These are phyloP conservation scores for Neodon shergylaensis DNA, from an alignment of 2,113 vertebrate species.

Conservation along the genomic window DNA sequence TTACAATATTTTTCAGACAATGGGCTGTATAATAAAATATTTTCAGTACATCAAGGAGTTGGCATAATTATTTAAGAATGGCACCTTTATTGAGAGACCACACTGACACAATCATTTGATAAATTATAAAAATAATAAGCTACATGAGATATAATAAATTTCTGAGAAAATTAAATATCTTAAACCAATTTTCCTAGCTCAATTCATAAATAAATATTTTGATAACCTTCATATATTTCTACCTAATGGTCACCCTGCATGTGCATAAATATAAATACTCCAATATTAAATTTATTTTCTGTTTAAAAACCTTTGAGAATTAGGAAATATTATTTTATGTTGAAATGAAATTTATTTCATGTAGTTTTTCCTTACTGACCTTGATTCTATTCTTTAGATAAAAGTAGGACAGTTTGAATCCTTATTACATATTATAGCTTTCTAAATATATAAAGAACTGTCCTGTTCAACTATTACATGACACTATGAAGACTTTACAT, in stretches of 20 bases:
- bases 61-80: background rate
- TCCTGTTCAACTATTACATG: background rate
- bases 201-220: background rate
- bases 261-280: background rate
- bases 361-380: background rate
- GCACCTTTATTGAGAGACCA: background rate
- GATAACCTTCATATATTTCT: background rate
- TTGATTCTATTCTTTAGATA: background rate
- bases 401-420: background rate
- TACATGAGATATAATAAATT: background rate
- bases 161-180: background rate
- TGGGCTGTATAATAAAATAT: background rate
- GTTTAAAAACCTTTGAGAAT: background rate
- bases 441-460: constrained; percentile 37
- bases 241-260: background rate
- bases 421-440: background rate
- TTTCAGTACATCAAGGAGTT: background rate
- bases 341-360: background rate
- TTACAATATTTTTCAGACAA: background rate
- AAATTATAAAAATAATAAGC: constrained; percentile 8
- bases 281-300: background rate
- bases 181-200: background rate
- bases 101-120: background rate
- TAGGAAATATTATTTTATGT: background rate
- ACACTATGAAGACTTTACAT: background rate